Conservation (phyloP, 2,888 invertebrate species). For the Agrochola lota region DNA sequence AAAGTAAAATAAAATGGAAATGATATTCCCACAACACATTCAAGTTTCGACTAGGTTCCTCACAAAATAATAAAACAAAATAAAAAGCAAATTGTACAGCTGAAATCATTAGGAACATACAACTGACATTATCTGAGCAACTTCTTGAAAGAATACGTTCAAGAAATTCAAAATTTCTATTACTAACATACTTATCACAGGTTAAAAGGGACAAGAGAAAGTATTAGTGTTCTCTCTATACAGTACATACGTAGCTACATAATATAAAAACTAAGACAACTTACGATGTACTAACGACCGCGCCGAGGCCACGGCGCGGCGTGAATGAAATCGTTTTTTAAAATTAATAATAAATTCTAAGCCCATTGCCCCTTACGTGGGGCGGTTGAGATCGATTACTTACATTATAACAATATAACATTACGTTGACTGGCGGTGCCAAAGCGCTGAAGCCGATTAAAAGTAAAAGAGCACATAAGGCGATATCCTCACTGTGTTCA, state of each 20-base stretch:
- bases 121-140: conserved; percentile 86
- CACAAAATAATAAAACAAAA: conserved; percentile 76
- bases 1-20: conserved; percentile 79
- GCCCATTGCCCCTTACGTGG: conserved; percentile 83
- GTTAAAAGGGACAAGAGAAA: conserved; percentile 90
- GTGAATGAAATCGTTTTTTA: conserved; percentile 78
- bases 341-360: conserved; percentile 81
- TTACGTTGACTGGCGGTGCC: conserved; percentile 85
- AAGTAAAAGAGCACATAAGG: conserved; percentile 78
- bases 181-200: conserved; percentile 90
- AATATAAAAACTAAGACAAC: conserved; percentile 87
- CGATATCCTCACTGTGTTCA: conserved; percentile 66
- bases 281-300: conserved; percentile 82
- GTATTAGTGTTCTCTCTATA: conserved; percentile 89
- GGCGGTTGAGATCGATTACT: conserved; percentile 90
- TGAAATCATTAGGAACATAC: conserved; percentile 88
- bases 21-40: conserved; percentile 65
- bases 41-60: conserved; percentile 84
- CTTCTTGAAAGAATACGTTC: conserved; percentile 82
- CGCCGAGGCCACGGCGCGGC: conserved; percentile 69
- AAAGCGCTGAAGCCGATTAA: conserved; percentile 83
- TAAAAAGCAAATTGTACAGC: conserved; percentile 81
- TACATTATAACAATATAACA: conserved; percentile 79
- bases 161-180: conserved; percentile 85
- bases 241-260: conserved; percentile 80